Percentiles rank a stretch among this genome's conserved stretches.
These are phyloP conservation scores for Anguilla megastoma DNA, from an alignment of 2,797 vertebrate species.

Conservation along the genomic window DNA sequence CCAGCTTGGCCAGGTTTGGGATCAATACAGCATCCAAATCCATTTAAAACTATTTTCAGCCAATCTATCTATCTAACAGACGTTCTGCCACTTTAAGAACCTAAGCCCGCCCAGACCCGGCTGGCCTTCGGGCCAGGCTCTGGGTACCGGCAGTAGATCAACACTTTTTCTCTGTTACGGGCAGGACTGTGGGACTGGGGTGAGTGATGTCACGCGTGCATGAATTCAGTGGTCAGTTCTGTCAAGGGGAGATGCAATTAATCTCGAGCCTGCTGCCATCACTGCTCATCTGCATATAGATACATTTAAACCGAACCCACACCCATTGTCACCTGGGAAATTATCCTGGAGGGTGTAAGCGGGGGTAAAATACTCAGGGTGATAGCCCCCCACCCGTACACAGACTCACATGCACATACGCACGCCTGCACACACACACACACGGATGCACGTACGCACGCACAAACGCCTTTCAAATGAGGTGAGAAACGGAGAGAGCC, in stretches of 20 bases:
- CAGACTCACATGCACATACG: not conserved
- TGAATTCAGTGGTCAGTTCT: not conserved
- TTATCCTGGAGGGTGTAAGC: not conserved
- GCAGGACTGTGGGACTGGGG: not conserved
- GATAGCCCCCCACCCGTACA: not conserved
- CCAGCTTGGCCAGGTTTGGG: slow-evolving; percentile 53
- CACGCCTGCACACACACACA: not conserved
- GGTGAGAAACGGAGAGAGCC: not conserved
- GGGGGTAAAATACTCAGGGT: not conserved
- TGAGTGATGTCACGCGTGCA: not conserved
- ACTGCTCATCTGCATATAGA: not conserved
- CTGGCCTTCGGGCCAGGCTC: not conserved
- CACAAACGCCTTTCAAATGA: not conserved
- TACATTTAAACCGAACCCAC: not conserved
- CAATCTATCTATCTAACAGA: not conserved
- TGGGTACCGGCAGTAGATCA: not conserved
- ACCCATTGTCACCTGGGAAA: not conserved
- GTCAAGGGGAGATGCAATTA: not conserved
- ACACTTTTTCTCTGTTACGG: not conserved
- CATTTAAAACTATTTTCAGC: slow-evolving; percentile 11
- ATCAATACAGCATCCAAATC: slow-evolving; percentile 61
- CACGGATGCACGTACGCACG: not conserved
- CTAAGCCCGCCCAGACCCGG: not conserved
- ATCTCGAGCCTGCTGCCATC: not conserved
- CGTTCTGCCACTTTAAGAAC: not conserved